Base-by-base conservation (phyloP, 2,888 invertebrate genomes). In the Yponomeuta plumbellus region DNA sequence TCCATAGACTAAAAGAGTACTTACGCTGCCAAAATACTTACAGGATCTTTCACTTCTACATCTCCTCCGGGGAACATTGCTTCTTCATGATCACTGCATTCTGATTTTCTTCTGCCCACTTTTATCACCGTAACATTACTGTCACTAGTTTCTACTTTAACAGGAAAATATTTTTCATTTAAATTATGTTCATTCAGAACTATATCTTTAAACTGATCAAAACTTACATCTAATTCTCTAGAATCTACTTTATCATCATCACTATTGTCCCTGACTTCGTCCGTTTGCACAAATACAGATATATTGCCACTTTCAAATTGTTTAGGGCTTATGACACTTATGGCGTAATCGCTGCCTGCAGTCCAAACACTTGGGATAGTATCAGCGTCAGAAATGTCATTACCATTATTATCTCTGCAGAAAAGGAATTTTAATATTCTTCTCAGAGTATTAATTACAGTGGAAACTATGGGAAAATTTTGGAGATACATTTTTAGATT, bases 321-420 rank as follows among this genome's bases (percentile, higher is more conserved):
- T 2, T 63, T 63, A 22, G 40, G 21, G 63, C 3, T 11, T 22
- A 22, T 44, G 10, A 61, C 67, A 64, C 65, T 66, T 57, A 62
- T 71, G 67, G 68, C 69, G 40, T 65, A 66, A 62, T 67, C 61
- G 5, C 61, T 21, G 20, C 65, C 57, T 2, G 63, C 66, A 59
- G 70, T 72, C 78, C 78, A 77, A 67, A 71, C 67, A 70, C 75
- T 74, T 0, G 76, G 71, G 11, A 79, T 69, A n/a, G 78, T 78
- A 26, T 78, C 74, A 13, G 70, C 68, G 57, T 77, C 71, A 6
- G 77, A 75, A 56, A 68, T 67, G 69, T 70, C 68, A 63, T 67
- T 69, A 26, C 71, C 68, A 52, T 64, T 66, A 68, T 68, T 71
- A 21, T 11, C 10, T 57, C n/a, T 65, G 23, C 57, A 65, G 23